phyloP scores from a whole-genome alignment of 2,797 vertebrate species.

The Momotus momota region DNA sequence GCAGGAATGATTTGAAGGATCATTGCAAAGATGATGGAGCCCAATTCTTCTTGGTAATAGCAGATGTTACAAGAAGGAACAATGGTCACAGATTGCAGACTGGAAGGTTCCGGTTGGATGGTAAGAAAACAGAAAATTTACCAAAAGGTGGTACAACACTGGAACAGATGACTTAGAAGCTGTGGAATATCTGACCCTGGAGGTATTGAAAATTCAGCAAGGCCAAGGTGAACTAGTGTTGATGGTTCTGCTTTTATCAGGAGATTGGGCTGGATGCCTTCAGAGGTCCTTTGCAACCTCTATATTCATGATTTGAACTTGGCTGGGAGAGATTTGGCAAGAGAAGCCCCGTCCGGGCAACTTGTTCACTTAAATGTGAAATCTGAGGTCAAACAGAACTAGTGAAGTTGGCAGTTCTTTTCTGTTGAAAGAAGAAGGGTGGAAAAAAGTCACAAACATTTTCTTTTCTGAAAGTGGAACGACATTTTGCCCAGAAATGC shows the following conservation, averaged over 20 bases:
- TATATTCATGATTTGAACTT: background rate
- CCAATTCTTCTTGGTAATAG: background rate
- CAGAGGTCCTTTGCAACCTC: background rate
- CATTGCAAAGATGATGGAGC: background rate
- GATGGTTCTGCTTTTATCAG: background rate
- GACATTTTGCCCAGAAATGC: background rate
- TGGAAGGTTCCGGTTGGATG: background rate
- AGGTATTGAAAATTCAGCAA: background rate
- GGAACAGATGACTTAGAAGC: background rate
- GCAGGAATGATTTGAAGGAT: background rate
- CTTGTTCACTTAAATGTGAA: background rate
- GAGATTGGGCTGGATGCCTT: background rate
- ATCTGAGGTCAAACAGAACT: background rate
- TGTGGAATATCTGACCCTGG: background rate
- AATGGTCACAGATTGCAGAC: background rate
- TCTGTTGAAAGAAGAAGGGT: background rate
- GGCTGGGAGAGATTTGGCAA: background rate
- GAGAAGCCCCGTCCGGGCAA: fast-evolving
- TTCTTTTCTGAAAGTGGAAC: background rate
- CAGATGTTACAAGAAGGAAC: background rate
- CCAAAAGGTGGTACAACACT: background rate
- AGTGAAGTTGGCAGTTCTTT: background rate
- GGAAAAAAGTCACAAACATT: background rate
- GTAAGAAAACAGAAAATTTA: background rate
- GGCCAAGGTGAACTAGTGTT: background rate